Evolutionary conservation across 2,888 invertebrate genomes (phyloP).

Genomic region (Gymnoscelis rufifasciata): DNA sequence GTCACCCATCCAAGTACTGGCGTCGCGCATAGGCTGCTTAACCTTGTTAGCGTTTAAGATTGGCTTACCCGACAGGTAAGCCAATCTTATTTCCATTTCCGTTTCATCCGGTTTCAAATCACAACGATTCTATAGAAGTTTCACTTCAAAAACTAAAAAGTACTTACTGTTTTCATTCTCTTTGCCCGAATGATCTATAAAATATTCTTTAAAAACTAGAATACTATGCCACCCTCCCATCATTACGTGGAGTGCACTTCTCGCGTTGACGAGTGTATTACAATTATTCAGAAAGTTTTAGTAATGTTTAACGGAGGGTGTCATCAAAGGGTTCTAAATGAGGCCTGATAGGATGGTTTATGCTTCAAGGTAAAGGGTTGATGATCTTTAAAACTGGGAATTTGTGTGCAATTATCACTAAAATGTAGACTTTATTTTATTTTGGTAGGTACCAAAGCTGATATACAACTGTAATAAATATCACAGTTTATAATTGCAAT

Average conservation of each 20-base stretch:
- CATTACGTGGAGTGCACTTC: conserved; percentile 69
- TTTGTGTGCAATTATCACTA: not conserved
- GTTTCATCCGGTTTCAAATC: too few species aligned
- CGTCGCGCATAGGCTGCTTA: too few species aligned
- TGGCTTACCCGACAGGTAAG: too few species aligned
- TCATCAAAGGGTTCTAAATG: conserved; percentile 54
- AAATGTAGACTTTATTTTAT: too few species aligned
- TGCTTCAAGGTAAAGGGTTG: conserved; percentile 3
- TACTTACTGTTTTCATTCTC: not conserved
- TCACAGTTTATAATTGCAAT: too few species aligned
- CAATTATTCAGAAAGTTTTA: conserved; percentile 70
- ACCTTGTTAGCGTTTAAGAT: too few species aligned
- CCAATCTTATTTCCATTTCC: too few species aligned
- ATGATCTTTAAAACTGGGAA: not conserved
- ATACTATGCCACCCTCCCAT: conserved; percentile 32
- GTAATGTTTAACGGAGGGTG: conserved; percentile 55
- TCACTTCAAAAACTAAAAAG: not conserved
- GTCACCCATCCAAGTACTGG: too few species aligned
- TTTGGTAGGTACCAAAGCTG: too few species aligned
- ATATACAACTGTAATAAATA: too few species aligned
- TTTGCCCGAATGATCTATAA: not conserved
- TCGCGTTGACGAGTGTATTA: conserved; percentile 51
- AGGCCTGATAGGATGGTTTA: conserved; percentile 19
- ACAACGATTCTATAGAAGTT: too few species aligned
- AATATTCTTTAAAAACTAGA: conserved; percentile 7